phyloP scores from a whole-genome alignment of 2,888 invertebrate species.

The Drosophila macrospina region DNA sequence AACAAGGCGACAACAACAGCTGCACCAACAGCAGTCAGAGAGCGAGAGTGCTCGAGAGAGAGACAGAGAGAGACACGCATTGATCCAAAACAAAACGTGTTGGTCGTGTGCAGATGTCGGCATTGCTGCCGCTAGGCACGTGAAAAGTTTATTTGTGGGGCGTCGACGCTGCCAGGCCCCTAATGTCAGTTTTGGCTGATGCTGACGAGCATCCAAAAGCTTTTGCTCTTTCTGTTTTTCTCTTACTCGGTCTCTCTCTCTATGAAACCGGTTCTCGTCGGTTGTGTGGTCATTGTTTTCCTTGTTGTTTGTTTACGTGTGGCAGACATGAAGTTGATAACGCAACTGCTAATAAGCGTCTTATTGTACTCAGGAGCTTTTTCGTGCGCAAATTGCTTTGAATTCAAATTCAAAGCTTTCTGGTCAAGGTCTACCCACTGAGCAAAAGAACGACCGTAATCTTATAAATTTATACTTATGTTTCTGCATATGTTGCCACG shows the following conservation, averaged over 20 bases:
- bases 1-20: constrained; percentile 18
- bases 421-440: constrained; percentile 59
- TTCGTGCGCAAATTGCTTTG: constrained; percentile 35
- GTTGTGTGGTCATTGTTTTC: constrained; percentile 61
- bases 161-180: constrained; percentile 61
- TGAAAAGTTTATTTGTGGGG: constrained; percentile 56
- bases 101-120: constrained; percentile 66
- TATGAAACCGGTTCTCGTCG: constrained; percentile 58
- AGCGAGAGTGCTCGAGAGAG: constrained; percentile 9
- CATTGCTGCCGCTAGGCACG: constrained; percentile 55
- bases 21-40: constrained; percentile 9
- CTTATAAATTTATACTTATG: constrained; percentile 3
- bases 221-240: constrained; percentile 23
- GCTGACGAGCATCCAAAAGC: constrained; percentile 35
- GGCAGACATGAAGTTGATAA: constrained; percentile 52
- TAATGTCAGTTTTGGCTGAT: constrained; percentile 29
- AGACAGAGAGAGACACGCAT: constrained; percentile 34
- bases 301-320: constrained; percentile 72
- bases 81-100: constrained; percentile 65
- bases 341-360: constrained; percentile 33
- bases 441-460: constrained; percentile 44
- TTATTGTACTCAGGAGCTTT: constrained; percentile 49
- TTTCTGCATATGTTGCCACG: constrained; percentile 44
- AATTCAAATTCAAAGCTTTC: constrained; percentile 54
- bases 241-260: not conserved